These are phyloP conservation scores for Cephalopterus ornatus DNA, from an alignment of 2,113 vertebrate genomes.

Conservation along the genomic window DNA sequence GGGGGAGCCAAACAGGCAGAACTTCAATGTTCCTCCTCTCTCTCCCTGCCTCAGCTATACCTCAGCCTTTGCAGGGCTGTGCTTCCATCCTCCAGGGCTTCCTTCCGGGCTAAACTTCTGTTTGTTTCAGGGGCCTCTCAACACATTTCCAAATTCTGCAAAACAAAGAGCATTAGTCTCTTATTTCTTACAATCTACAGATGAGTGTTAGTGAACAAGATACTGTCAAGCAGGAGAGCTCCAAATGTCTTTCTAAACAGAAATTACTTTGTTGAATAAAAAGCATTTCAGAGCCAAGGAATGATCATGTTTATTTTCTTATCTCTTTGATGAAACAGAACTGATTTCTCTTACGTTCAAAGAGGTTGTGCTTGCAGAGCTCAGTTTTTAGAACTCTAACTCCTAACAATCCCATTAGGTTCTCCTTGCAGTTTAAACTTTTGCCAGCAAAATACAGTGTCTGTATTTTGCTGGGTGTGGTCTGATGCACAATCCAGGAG, in stretches of 20 bases:
- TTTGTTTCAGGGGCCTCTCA: background rate
- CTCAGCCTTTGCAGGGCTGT: background rate
- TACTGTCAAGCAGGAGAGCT: background rate
- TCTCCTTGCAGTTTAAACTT: background rate
- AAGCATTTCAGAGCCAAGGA: slow-evolving; percentile 45
- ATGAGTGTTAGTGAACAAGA: background rate
- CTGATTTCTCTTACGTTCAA: slow-evolving; percentile 20
- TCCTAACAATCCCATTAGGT: background rate
- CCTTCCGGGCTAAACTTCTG: background rate
- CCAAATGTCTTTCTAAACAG: slow-evolving; percentile 5
- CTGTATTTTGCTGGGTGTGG: background rate
- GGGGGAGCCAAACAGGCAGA: background rate
- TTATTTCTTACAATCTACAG: background rate
- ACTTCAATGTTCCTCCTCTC: background rate
- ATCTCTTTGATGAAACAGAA: slow-evolving; percentile 32
- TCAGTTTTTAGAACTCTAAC: background rate
- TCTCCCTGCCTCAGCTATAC: background rate
- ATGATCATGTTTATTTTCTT: slow-evolving; percentile 45
- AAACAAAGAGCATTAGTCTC: background rate
- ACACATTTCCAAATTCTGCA: background rate
- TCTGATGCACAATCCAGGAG: background rate
- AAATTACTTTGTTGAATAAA: slow-evolving; percentile 24
- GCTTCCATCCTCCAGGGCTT: background rate
- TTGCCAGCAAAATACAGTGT: background rate
- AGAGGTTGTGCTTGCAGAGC: background rate